A percentile compares a stretch with the other conserved stretches of the same genome.
Conservation (phyloP, 2,113 vertebrate genomes). For the Elephantulus edwardii region DNA sequence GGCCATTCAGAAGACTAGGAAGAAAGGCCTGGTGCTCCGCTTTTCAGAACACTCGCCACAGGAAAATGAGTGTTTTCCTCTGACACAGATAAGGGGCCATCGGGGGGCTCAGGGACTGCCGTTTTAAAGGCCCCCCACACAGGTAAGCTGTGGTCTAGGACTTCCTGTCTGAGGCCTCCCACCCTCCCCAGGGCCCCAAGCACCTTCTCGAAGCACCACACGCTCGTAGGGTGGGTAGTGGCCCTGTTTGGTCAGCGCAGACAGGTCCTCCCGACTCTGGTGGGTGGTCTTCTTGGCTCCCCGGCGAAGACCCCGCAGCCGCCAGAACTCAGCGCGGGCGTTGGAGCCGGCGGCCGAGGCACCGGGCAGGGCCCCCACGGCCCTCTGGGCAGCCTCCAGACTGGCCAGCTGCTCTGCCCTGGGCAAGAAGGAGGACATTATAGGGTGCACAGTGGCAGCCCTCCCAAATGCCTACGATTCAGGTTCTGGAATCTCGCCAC, state of each 20-base stretch:
- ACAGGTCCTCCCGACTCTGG: conserved; percentile 92
- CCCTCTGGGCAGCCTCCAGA: conserved; percentile 87
- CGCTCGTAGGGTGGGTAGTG: conserved; percentile 94
- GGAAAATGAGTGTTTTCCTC: not conserved
- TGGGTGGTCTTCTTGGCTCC: conserved; percentile 91
- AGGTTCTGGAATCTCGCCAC: not conserved
- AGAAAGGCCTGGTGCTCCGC: not conserved
- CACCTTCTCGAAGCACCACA: conserved; percentile 96
- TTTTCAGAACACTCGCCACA: not conserved
- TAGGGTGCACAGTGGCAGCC: not conserved
- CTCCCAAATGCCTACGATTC: accelerated
- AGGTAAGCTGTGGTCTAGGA: not conserved
- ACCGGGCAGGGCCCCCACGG: conserved; percentile 61
- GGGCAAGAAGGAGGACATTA: not conserved
- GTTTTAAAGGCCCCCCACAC: not conserved
- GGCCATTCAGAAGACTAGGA: not conserved
- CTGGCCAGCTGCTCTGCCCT: conserved; percentile 94
- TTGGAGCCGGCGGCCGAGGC: conserved; percentile 78
- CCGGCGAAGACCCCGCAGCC: conserved; percentile 93
- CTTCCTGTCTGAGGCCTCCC: accelerated
- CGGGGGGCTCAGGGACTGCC: not conserved
- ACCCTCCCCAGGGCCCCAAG: not conserved
- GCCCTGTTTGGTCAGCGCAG: conserved; percentile 94
- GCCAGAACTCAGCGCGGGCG: conserved; percentile 96
- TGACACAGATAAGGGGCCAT: not conserved